Base-by-base conservation (phyloP, 2,797 vertebrate genomes). In the Diplodus sargus region DNA sequence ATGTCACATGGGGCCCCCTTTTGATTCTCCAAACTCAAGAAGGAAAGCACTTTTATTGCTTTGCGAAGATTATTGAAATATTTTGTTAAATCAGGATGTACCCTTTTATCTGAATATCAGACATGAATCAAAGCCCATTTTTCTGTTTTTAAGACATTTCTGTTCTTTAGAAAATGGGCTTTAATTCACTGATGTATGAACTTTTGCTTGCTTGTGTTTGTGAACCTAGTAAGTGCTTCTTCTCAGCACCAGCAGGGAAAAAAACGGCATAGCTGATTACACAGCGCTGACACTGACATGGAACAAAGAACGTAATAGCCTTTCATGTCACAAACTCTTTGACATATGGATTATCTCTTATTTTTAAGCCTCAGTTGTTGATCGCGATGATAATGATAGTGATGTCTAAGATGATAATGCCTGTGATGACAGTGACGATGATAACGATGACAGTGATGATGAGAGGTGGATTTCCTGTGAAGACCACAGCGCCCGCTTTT, bases 341-440 rank as follows among this genome's bases (percentile, higher is more conserved):
- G 17, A 54, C 70, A 64, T 68, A 70, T 54, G 43, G 74, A 68
- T 53, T 23, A 22, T 64, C 28, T 77, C 66, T 34, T 48, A 49
- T 76, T 63, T 58, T 43, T 23, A 4, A 56, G 69, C 5, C 51
- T 60, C 59, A 28, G 59, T 63, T 76, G 57, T 64, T 68, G 23
- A 68, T 69, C 70, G 20, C 70, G 28, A 77, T 70, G 60, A 70
- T 84, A 39, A 74, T 78, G 28, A 78, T 25, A 30, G 67, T 51
- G 61, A 80, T 86, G 63, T 79, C 73, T 72, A 51, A 52, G 64
- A 76, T 52, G 51, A 63, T 76, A 53, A 79, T 64, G 64, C 52
- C 28, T 69, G 4, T 58, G 23, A 74, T 72, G 77, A 85, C 64
- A 47, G 63, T 22, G 20, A 70, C 65, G 49, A 83, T 70, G 18